A percentile compares a stretch with the other conserved stretches of the same genome.
These are phyloP conservation scores for Panurus biarmicus DNA, from an alignment of 2,113 vertebrate species.

Conservation along the genomic window DNA sequence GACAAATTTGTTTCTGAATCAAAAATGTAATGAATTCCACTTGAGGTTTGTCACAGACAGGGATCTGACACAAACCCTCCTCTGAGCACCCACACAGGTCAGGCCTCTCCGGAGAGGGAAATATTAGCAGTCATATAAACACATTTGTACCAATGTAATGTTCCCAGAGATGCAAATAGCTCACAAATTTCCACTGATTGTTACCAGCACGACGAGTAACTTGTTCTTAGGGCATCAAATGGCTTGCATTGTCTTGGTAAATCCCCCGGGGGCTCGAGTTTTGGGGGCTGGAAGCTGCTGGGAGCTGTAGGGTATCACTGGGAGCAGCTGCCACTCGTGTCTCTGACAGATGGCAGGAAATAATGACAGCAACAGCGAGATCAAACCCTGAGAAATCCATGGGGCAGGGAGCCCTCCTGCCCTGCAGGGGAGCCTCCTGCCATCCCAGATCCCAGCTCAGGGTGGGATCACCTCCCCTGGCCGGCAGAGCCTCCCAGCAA, in stretches of 20 bases:
- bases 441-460: fast-evolving
- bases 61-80: background rate
- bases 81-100: background rate
- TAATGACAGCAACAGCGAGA: background rate
- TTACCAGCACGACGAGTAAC: background rate
- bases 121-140: background rate
- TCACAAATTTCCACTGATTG: background rate
- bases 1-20: background rate
- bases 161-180: background rate
- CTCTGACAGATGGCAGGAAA: conserved; percentile 16
- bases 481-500: background rate
- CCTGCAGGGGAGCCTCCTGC: fast-evolving
- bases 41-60: background rate
- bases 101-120: background rate
- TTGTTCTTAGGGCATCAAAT: background rate
- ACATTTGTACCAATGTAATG: background rate
- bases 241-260: background rate
- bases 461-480: fast-evolving
- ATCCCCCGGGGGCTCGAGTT: background rate
- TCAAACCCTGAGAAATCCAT: background rate
- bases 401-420: background rate
- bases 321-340: background rate
- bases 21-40: background rate
- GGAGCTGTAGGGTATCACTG: background rate
- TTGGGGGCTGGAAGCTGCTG: background rate